Base-by-base conservation (phyloP, 2,113 vertebrate genomes). In the Gopherus evgoodei region DNA sequence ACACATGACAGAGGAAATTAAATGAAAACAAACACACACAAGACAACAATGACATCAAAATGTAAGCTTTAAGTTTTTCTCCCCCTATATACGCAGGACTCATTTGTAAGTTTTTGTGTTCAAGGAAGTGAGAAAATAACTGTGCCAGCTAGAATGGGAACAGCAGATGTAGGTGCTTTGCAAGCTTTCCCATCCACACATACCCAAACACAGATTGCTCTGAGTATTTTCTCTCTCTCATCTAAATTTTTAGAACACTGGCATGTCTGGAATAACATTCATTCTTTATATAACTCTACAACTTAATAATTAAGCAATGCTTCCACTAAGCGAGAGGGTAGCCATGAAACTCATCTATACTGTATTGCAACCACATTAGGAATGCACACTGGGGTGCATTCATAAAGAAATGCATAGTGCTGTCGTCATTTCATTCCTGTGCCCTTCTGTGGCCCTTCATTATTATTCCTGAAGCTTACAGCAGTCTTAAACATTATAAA, bases 381-480 rank as follows among this genome's bases (percentile, higher is more conserved):
- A 94, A 97, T 93, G 91, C 93, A 96, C 44, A 81, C 59, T 83
- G 86, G 93, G 88, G 94, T 31, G 83, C 92, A 89, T 88, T 94
- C 91, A 85, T 89, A 81, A 52, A 79, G 92, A 96, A 88, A 78
- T 62, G 81, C 86, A 75, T 85, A 88, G 69, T 93, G 90, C 93
- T 96, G 93, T 95, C 96, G 96, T 89, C 11, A 27, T 94, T 94
- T 93, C 88, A 91, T 88, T 97, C 25, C 65, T 88, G 42, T 93
- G 93, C 93, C 95, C 94, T 96, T 95, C 91, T 89, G 65, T 88
- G 91, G 91, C 93, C 90, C 76, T 62, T 97, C 89, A 92, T 98
- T 96, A 97, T 97, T 96, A 98, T 96, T 97, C 91, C 79, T 96
- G 92, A 95, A 93, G 95, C 96, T 97, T 93, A 90, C 94, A 95